Base-by-base conservation (phyloP, 2,113 vertebrate species). In the Boleophthalmus pectinirostris region DNA sequence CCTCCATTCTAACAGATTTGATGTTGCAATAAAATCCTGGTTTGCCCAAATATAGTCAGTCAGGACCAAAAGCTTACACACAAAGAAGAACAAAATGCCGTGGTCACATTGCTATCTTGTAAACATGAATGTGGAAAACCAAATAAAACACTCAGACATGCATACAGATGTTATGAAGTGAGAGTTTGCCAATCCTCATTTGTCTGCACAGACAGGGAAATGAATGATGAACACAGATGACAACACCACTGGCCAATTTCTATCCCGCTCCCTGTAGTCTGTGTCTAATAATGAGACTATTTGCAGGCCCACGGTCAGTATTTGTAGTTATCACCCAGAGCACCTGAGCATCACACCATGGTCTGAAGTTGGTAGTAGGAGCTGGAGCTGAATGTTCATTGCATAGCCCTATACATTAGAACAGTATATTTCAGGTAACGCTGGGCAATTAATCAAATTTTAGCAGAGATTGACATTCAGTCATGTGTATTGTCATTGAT, bases 281-380 rank as follows among this genome's bases (percentile, higher is more conserved):
- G 65, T 70, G 69, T 72, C 46, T 35, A 1, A 29, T 87, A 81
- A 87, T 82, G 75, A 82, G 21, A 60, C 70, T 58, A 75, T 85
- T 83, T 86, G 75, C 89, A 81, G 78, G 78, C 75, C 35, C 79
- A 72, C 15, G 81, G 84, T 81, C 82, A 85, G 76, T 64, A 77
- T 66, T 70, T 80, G 69, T 81, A 66, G 73, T 83, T 79, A 83
- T 85, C 72, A 53, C 61, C 75, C 11, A 49, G 72, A 75, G 56
- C 33, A 70, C 51, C 78, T 73, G 79, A 35, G 80, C 82, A 80
- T 58, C 25, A 64, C 68, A 83, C 43, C 57, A 82, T 43, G 35
- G 69, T 33, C 69, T 33, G 45, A 9, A 82, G 33, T 47, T 61
- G 57, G 79, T 56, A 51, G 72, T 60, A 47, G 68, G 38, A 43